Conservation (phyloP, 1,140 invertebrate species). For the Parasteatoda tepidariorum region DNA sequence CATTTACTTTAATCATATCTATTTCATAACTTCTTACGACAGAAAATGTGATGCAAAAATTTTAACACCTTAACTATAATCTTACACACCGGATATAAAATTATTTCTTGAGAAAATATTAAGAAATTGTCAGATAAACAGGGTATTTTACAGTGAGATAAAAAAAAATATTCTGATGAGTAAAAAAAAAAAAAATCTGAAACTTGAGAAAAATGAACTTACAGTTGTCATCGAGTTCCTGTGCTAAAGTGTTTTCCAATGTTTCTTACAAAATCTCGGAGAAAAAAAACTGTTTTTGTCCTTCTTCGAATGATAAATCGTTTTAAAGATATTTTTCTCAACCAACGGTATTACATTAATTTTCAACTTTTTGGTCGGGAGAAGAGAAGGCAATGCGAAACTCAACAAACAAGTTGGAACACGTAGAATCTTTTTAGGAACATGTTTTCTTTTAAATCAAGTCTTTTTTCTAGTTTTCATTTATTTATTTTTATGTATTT, state of each 20-base stretch:
- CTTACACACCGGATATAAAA: no score
- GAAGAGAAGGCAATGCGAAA: neutral
- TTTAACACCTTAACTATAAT: no score
- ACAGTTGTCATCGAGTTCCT: constrained; percentile 8
- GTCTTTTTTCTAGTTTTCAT: no score
- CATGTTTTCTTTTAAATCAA: neutral
- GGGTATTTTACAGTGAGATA: no score
- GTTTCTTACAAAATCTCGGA: neutral
- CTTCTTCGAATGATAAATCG: constrained; percentile 18
- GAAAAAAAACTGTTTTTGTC: neutral
- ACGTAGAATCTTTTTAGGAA: neutral
- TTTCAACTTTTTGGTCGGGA: neutral
- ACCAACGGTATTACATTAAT: constrained; percentile 51
- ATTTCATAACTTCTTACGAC: no score
- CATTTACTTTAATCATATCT: no score
- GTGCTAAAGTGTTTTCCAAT: constrained; percentile 51
- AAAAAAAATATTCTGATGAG: no score
- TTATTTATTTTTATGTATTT: no score
- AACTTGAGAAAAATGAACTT: constrained; percentile 33
- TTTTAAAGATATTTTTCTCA: constrained; percentile 23
- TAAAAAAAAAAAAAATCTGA: no score
- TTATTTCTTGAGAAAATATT: no score
- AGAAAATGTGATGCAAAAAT: no score
- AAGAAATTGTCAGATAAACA: no score
- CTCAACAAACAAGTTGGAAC: constrained; percentile 26